Evolutionary conservation across 35 echinoderm and acorn worm species (phyloP).

Genomic region (Holothuria glaberrima): DNA sequence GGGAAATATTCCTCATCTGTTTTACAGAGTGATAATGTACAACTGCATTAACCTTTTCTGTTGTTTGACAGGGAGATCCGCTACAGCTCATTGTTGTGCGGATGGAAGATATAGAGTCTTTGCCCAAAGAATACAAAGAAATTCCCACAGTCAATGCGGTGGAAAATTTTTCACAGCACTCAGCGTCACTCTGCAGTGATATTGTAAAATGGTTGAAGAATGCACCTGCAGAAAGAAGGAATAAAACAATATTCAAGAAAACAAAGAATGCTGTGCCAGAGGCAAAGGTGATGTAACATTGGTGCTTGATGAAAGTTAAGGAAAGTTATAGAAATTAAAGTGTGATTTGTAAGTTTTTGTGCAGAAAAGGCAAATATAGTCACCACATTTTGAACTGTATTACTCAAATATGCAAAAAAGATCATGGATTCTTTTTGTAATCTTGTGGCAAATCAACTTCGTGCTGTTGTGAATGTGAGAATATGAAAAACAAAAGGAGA

Average conservation of each 20-base stretch:
- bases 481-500: no score
- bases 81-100: slow-evolving; percentile 23
- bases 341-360: no score
- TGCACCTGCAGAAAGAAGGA: background rate
- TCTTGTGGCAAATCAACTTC: no score
- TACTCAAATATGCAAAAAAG: no score
- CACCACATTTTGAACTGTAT: no score
- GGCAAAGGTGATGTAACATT: slow-evolving; percentile 10
- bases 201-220: slow-evolving; percentile 23
- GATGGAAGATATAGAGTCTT: background rate
- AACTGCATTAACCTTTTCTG: background rate
- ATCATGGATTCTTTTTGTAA: no score
- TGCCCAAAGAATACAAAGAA: slow-evolving; percentile 16
- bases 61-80: slow-evolving; percentile 32
- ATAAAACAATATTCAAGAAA: background rate
- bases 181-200: background rate
- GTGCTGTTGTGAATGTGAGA: no score
- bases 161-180: background rate
- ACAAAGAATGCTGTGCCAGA: background rate
- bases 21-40: background rate
- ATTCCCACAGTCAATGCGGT: background rate
- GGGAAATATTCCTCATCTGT: background rate
- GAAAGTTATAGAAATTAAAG: no score
- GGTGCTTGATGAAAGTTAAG: no score
- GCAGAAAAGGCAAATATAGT: no score